Base-by-base conservation (phyloP, 2,888 invertebrate genomes). In the Vandiemenella viatica region DNA sequence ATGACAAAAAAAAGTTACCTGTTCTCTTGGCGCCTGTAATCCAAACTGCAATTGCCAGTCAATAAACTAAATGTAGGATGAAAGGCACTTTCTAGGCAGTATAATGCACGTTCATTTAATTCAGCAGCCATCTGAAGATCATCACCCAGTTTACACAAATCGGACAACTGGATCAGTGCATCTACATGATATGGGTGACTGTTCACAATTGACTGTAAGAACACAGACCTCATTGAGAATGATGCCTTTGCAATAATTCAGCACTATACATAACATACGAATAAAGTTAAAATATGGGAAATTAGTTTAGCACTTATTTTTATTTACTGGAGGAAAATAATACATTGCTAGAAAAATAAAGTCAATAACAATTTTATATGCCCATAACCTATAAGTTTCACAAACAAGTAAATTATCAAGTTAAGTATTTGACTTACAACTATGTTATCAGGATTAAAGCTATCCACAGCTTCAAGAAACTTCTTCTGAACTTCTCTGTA, bases 21-120 rank as follows among this genome's bases (percentile, higher is more conserved):
- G 68, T 91, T 91, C 65, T 89, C 88, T 62, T 83, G 83, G 55
- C 77, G 74, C 47, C 74, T 73, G 61, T 88, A 91, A 62, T 85
- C 83, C 40, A 91, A 64, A 46, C 83, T 71, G 61, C 80, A 85
- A 55, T 74, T 79, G 21, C 82, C 84, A 38, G 76, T 75, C 1
- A 80, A 77, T 43, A 88, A 65, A 61, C 83, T 84, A 62, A 90
- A 91, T 44, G 79, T 68, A 1, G 87, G 79, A 68, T 89, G 87
- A 61, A 88, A 79, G 23, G 81, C 78, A 56, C 75, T 77, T 68
- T 91, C 89, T 59, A 85, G 69, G 52, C 79, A 79, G 61, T 79
- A 80, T 17, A 91, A 64, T 3, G 87, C 84, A 51, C 83, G 68
- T 64, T 90, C 89, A 50, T 87, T 77, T 6, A 88, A 68, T 63